These are phyloP conservation scores for Standfussiana lucernea DNA, from an alignment of 2,888 invertebrate genomes.

Conservation along the genomic window DNA sequence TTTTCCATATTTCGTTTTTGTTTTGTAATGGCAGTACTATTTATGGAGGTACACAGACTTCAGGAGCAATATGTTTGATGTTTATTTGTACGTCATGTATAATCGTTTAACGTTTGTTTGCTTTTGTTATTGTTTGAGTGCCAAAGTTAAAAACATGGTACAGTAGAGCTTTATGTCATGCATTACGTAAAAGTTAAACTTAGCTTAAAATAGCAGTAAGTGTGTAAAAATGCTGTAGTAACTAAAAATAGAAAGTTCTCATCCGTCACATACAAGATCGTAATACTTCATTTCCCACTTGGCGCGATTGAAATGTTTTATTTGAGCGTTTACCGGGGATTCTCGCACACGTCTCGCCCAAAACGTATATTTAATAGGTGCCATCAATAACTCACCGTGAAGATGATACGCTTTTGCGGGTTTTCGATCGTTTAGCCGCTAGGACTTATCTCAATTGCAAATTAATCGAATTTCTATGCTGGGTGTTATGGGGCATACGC, in stretches of 20 bases:
- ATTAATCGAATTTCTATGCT: constrained; percentile 88
- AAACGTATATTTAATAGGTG: constrained; percentile 90
- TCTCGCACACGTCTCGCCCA: constrained; percentile 78
- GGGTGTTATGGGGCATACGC: constrained; percentile 76
- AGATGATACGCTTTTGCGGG: constrained; percentile 87
- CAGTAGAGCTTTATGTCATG: background rate
- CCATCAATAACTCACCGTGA: constrained; percentile 89
- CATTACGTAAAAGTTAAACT: background rate
- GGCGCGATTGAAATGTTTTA: constrained; percentile 88
- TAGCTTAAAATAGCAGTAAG: constrained; percentile 54
- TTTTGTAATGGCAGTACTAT: constrained; percentile 43
- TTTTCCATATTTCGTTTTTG: constrained; percentile 57
- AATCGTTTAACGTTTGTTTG: constrained; percentile 25
- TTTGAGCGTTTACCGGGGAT: constrained; percentile 82
- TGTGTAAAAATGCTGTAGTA: constrained; percentile 71
- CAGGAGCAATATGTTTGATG: constrained; percentile 45
- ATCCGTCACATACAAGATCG: constrained; percentile 81
- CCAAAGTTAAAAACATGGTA: constrained; percentile 6
- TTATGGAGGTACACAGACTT: constrained; percentile 43
- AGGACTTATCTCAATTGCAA: constrained; percentile 89
- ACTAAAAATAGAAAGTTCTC: constrained; percentile 75
- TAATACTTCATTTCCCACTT: constrained; percentile 87
- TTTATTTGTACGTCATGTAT: constrained; percentile 35
- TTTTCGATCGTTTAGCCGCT: constrained; percentile 82
- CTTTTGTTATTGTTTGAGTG: constrained; percentile 25